Evolutionary conservation across 2,797 vertebrate genomes (phyloP).

Genomic region (Pelobates cultripes): DNA sequence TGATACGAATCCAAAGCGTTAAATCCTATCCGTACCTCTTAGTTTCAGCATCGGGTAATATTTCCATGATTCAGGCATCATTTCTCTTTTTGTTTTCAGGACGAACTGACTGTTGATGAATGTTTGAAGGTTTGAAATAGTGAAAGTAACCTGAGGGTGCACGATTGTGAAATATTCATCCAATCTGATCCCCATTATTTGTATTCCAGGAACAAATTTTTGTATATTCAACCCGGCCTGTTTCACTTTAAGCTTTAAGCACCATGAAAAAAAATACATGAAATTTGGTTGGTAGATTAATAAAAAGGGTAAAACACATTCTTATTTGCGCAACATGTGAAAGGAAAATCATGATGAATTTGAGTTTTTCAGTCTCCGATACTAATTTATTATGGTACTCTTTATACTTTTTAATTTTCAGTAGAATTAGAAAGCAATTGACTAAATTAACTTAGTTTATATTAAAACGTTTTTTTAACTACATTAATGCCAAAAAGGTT

Average conservation of each 20-base stretch:
- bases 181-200: slow-evolving; percentile 61
- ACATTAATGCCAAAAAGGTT: too few species aligned
- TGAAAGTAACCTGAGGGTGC: slow-evolving; percentile 73
- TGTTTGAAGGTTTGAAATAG: slow-evolving; percentile 70
- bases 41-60: slow-evolving; percentile 68
- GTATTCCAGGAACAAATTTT: slow-evolving; percentile 74
- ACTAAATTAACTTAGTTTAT: too few species aligned
- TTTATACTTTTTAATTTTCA: too few species aligned
- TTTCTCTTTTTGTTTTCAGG: slow-evolving; percentile 70
- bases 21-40: slow-evolving; percentile 61
- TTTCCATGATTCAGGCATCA: slow-evolving; percentile 61
- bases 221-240: slow-evolving; percentile 79
- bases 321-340: too few species aligned
- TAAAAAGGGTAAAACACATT: too few species aligned
- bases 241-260: slow-evolving; percentile 72
- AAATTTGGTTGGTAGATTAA: not conserved
- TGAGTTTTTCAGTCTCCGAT: too few species aligned
- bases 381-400: too few species aligned
- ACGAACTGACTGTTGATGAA: slow-evolving; percentile 73
- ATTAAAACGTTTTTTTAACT: too few species aligned
- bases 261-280: not conserved
- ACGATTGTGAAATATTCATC: slow-evolving; percentile 74
- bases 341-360: too few species aligned
- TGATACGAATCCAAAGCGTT: too few species aligned
- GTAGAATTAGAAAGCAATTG: too few species aligned